Evolutionary conservation across 2,113 vertebrate species (phyloP).

Genomic region (Amazona guildingii): DNA sequence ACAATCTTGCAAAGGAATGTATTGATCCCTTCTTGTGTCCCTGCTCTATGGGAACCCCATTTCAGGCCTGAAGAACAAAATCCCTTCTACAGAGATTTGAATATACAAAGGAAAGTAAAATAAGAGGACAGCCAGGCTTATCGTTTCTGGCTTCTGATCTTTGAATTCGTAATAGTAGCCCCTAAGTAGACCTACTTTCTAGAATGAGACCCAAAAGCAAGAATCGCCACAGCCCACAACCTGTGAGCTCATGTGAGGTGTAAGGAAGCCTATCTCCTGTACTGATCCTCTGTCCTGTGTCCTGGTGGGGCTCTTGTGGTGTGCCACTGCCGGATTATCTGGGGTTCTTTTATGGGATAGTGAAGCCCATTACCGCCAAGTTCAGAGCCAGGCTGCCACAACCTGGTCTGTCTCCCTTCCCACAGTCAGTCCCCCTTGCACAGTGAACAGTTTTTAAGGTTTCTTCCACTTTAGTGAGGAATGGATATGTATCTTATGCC

Average conservation of each 20-base stretch:
- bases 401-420: neutral
- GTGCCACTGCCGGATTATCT: neutral
- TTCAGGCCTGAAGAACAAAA: neutral
- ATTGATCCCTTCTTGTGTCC: neutral
- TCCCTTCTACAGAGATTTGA: neutral
- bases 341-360: neutral
- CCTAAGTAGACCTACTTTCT: neutral
- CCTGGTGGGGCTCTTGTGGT: neutral
- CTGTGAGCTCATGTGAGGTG: neutral
- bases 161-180: neutral
- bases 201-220: neutral
- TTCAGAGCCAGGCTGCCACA: neutral
- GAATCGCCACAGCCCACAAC: neutral
- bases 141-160: neutral
- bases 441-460: neutral
- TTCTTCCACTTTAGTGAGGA: neutral
- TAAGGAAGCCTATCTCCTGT: neutral
- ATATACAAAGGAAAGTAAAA: neutral
- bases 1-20: neutral
- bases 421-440: neutral
- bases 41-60: neutral
- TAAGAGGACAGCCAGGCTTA: neutral
- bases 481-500: neutral
- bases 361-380: neutral
- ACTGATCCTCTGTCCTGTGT: neutral